Base-by-base conservation (phyloP, 2,797 vertebrate genomes). In the Catostomus latipinnis region DNA sequence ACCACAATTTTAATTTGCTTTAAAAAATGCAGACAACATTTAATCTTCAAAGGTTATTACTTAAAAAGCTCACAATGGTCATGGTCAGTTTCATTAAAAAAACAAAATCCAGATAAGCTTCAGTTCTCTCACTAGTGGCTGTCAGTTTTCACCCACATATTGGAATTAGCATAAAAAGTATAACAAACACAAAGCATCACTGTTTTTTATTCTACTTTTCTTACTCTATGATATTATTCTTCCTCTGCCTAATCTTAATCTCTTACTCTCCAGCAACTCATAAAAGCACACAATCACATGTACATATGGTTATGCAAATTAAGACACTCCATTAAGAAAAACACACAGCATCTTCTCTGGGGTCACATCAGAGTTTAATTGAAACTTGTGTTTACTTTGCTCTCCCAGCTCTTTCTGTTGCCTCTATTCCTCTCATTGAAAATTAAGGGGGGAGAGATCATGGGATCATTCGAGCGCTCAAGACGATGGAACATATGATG, bases 401-500 rank as follows among this genome's bases (percentile, higher is more conserved):
- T 80, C 74, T 81, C 62, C 14, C 62, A 65, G 62, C 62, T 65
- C 43, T 65, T 65, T 46, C 8, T 7, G 7, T 4, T n/a, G 43
- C 13, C 62, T 65, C 52, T 49, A 18, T 45, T 78, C 50, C 8
- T 78, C 34, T 65, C 11, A 71, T 14, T 78, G 50, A 12, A 71
- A 65, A 71, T 34, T 5, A 71, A 71, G 52, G 56, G 62, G 68
- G 34, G 76, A 71, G 8, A 56, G 52, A 78, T 56, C 6, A 49
- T 71, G 43, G 14, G 50, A 65, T 50, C 65, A 58, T 16, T 14
- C 34, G 45, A 2, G 14, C 34, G 4, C 45, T 85, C 68, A 83
- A 82, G 72, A 84, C 85, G 83, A 87, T 88, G 91, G 88, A 92
- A 87, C n/a, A 6, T 71, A 84, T 88, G 22, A 22, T 86, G 84